Percentiles rank a stretch among this genome's conserved stretches.
phyloP scores from a whole-genome alignment of 1,140 invertebrate genomes.

The Anastatus disparis region DNA sequence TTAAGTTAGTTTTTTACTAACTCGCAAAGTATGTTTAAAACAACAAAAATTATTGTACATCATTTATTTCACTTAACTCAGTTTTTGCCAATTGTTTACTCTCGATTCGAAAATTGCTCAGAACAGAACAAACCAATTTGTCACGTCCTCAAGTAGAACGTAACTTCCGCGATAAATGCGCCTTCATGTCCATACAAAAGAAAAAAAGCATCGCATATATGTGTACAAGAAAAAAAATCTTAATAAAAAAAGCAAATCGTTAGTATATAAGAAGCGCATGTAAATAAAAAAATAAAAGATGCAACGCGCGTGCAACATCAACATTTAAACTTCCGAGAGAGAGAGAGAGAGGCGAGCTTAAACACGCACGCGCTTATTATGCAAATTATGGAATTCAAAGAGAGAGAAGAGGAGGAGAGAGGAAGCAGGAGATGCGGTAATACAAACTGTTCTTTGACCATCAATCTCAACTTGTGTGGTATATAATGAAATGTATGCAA shows the following conservation, averaged over 20 bases:
- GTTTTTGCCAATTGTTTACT: too few species aligned
- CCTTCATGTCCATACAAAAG: too few species aligned
- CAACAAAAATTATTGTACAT: too few species aligned
- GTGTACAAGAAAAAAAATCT: not conserved
- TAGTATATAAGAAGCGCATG: too few species aligned
- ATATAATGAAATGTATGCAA: too few species aligned
- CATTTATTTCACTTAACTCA: too few species aligned
- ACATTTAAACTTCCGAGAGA: constrained; percentile 5
- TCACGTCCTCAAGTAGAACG: not conserved
- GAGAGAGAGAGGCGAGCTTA: not conserved
- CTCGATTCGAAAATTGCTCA: not conserved
- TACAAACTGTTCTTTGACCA: not conserved
- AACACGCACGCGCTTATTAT: constrained; percentile 8
- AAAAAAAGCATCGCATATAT: too few species aligned
- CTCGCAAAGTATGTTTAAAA: too few species aligned
- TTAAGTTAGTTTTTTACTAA: too few species aligned
- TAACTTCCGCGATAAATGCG: not conserved
- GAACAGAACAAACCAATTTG: not conserved
- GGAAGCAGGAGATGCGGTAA: not conserved
- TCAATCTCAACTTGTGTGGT: constrained; percentile 6
- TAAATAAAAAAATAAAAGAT: not conserved
- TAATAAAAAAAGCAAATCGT: constrained; percentile 3
- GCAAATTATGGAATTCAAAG: constrained; percentile 22
- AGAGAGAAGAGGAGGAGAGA: constrained; percentile 34
- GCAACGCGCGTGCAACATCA: not conserved